Conservation (phyloP, 2,888 invertebrate genomes). For the Lissonota sp. region DNA sequence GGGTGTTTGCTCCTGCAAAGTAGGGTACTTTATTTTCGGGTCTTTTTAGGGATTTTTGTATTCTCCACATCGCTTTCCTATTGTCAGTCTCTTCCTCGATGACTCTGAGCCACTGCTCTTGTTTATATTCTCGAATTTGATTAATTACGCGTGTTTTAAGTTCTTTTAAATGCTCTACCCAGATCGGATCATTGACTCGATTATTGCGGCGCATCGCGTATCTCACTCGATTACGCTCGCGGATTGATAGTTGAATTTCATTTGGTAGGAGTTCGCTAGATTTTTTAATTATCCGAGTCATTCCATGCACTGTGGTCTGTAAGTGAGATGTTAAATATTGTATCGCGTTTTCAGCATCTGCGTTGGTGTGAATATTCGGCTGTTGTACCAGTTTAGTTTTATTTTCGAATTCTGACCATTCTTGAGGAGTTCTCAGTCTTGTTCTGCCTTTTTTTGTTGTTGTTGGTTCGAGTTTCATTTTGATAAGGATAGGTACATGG, state of each 20-base stretch:
- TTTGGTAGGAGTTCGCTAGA: constrained; percentile 11
- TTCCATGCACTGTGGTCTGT: neutral
- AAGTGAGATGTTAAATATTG: constrained; percentile 28
- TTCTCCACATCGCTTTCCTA: constrained; percentile 39
- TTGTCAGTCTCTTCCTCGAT: constrained; percentile 35
- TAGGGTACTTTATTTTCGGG: constrained; percentile 32
- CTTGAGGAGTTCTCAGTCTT: constrained; percentile 33
- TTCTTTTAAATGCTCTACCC: neutral
- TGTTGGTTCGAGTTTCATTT: constrained; percentile 25
- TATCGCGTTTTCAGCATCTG: constrained; percentile 39
- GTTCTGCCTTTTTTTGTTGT: constrained; percentile 37
- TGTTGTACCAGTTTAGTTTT: constrained; percentile 20
- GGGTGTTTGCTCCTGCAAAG: constrained; percentile 30
- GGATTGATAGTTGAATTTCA: constrained; percentile 22
- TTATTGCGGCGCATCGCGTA: constrained; percentile 23
- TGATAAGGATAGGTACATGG: constrained; percentile 39
- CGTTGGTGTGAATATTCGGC: constrained; percentile 4
- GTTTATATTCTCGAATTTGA: constrained; percentile 17
- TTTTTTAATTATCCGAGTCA: constrained; percentile 25
- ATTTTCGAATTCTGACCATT: constrained; percentile 38
- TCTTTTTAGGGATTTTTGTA: constrained; percentile 38
- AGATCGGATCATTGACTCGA: neutral
- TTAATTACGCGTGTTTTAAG: constrained; percentile 23
- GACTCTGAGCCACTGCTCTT: constrained; percentile 17
- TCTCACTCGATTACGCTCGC: constrained; percentile 28